Percentiles rank a stretch among this genome's conserved stretches.
Evolutionary conservation across 2,797 vertebrate species (phyloP).

Genomic region (Octomys mimax): DNA sequence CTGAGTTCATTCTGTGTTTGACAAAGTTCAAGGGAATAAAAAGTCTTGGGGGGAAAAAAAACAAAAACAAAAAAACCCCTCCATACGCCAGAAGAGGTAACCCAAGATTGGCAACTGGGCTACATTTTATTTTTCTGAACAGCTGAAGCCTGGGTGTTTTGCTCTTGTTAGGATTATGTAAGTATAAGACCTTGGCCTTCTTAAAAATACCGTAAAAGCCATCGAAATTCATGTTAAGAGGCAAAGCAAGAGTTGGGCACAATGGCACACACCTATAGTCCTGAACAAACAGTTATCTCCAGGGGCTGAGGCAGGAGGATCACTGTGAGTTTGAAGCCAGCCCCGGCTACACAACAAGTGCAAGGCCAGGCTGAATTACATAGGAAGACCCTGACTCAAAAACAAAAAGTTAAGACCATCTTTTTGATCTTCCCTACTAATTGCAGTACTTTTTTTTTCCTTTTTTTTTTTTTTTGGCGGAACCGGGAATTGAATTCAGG

Average conservation of each 20-base stretch:
- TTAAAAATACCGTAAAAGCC: neutral
- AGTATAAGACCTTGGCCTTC: neutral
- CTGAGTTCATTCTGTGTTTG: slow-evolving; percentile 51
- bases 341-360: neutral
- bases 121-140: slow-evolving; percentile 31
- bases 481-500: no score
- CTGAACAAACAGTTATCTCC: neutral
- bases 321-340: neutral
- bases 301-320: neutral
- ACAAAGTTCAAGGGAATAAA: slow-evolving; percentile 64
- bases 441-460: neutral
- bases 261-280: neutral
- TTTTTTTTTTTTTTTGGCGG: no score
- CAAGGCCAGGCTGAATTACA: neutral
- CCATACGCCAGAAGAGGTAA: slow-evolving; percentile 7
- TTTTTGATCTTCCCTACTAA: slow-evolving; percentile 9
- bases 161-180: slow-evolving; percentile 38
- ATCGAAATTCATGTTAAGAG: neutral
- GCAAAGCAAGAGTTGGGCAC: neutral
- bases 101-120: neutral
- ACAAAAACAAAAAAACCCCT: no score
- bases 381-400: neutral
- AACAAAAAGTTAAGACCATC: neutral
- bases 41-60: slow-evolving; percentile 26
- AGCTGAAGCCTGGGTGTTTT: neutral